Evolutionary conservation across 2,113 vertebrate genomes (phyloP).

Genomic region (Dasyornis broadbenti): DNA sequence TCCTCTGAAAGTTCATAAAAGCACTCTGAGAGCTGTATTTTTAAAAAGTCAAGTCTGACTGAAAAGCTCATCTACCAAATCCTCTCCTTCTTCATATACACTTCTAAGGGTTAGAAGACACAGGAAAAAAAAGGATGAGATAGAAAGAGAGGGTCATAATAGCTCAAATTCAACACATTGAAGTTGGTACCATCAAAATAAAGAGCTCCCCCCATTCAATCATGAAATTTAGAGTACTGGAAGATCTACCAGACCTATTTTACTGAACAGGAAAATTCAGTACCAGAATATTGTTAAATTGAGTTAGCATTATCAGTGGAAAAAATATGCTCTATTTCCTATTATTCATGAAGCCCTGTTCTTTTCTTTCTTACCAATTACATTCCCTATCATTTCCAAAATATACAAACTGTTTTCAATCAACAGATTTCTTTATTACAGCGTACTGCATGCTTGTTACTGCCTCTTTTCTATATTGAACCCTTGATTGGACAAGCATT

Average conservation of each 20-base stretch:
- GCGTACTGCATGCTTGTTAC: slow-evolving; percentile 85
- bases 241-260: slow-evolving; percentile 62
- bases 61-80: slow-evolving; percentile 24
- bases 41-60: background rate
- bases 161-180: slow-evolving; percentile 41
- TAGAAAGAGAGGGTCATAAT: background rate
- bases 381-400: slow-evolving; percentile 99
- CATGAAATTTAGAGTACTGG: slow-evolving; percentile 58
- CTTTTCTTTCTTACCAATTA: slow-evolving; percentile 99
- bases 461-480: slow-evolving; percentile 81
- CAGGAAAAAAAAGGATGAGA: background rate
- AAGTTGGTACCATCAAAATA: slow-evolving; percentile 51
- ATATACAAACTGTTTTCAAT: slow-evolving; percentile 99
- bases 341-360: slow-evolving; percentile 97
- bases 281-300: slow-evolving; percentile 73
- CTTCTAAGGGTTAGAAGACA: background rate
- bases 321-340: slow-evolving; percentile 99
- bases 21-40: background rate
- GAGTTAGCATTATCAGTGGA: slow-evolving; percentile 82
- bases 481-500: slow-evolving; percentile 88
- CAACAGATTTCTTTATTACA: slow-evolving; percentile 97
- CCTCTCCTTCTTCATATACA: background rate
- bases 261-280: slow-evolving; percentile 63
- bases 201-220: slow-evolving; percentile 63
- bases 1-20: slow-evolving; percentile 2